phyloP scores from a whole-genome alignment of 2,888 invertebrate species.

The Xylocampa areola region DNA sequence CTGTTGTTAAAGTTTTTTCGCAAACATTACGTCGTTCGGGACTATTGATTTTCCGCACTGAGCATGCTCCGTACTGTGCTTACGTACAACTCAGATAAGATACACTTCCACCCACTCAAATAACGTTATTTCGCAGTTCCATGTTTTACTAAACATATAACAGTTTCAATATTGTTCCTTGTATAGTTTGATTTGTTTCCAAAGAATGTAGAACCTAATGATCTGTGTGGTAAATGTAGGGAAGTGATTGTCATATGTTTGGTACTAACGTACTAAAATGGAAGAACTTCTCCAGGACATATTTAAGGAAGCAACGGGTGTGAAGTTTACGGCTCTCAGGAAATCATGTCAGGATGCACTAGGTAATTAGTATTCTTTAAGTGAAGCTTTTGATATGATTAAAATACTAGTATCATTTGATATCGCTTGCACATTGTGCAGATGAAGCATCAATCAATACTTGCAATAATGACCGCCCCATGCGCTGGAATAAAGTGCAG shows the following conservation, averaged over 20 bases:
- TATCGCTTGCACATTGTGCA: constrained; percentile 17
- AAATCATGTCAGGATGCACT: constrained; percentile 93
- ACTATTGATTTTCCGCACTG: constrained; percentile 84
- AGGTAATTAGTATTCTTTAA: constrained; percentile 26
- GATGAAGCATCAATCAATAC: constrained; percentile 38
- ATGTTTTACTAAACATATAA: constrained; percentile 38
- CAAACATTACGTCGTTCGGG: constrained; percentile 58
- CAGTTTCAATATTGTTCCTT: constrained; percentile 19
- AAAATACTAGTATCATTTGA: background rate
- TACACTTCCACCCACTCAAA: constrained; percentile 76
- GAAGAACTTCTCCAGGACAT: constrained; percentile 96
- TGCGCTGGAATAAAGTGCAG: too few species aligned
- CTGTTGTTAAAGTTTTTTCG: constrained; percentile 73
- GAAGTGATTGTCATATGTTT: constrained; percentile 50
- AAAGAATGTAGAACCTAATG: constrained; percentile 27
- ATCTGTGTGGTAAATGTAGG: constrained; percentile 44
- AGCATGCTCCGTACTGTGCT: constrained; percentile 77
- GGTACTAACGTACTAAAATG: constrained; percentile 89
- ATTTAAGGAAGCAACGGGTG: constrained; percentile 95
- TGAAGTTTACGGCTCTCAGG: constrained; percentile 93
- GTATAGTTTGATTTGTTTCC: constrained; percentile 23
- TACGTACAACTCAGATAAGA: constrained; percentile 76
- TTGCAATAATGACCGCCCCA: constrained; percentile 34
- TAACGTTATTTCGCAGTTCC: constrained; percentile 45
- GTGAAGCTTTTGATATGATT: background rate